Conservation (phyloP, 2,888 invertebrate genomes). For the Ennomos erosarius region DNA sequence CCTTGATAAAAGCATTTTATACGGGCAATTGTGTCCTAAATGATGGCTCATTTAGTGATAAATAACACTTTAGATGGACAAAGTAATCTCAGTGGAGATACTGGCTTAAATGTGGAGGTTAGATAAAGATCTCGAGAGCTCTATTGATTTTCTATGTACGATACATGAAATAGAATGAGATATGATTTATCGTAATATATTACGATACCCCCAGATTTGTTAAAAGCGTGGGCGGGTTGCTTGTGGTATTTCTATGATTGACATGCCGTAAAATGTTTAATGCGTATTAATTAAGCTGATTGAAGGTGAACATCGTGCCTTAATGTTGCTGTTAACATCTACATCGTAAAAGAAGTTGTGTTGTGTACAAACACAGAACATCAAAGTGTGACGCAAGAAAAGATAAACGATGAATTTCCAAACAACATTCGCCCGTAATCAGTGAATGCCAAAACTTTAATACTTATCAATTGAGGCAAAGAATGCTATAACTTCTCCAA, state of each 20-base stretch:
- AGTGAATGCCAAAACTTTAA: constrained; percentile 28
- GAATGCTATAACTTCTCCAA: constrained; percentile 34
- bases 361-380: constrained; percentile 4
- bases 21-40: constrained; percentile 15
- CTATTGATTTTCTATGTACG: constrained; percentile 29
- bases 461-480: constrained; percentile 38
- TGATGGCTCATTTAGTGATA: constrained; percentile 24
- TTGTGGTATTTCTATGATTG: constrained; percentile 25
- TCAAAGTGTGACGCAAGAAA: constrained; percentile 1
- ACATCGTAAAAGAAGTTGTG: constrained; percentile 18
- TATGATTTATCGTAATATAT: constrained; percentile 12
- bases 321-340: constrained; percentile 23
- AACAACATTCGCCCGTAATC: constrained; percentile 27
- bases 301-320: constrained; percentile 20
- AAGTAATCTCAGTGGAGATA: constrained; percentile 19
- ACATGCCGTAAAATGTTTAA: constrained; percentile 22
- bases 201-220: constrained; percentile 14
- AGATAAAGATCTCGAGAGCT: constrained; percentile 26
- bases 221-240: constrained; percentile 19
- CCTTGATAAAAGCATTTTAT: constrained; percentile 20
- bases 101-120: constrained; percentile 14
- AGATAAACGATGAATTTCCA: constrained; percentile 14
- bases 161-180: constrained; percentile 22
- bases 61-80: constrained; percentile 10
- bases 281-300: constrained; percentile 25